Evolutionary conservation across 2,797 vertebrate species (phyloP).

Genomic region (Sebastes oblongus): DNA sequence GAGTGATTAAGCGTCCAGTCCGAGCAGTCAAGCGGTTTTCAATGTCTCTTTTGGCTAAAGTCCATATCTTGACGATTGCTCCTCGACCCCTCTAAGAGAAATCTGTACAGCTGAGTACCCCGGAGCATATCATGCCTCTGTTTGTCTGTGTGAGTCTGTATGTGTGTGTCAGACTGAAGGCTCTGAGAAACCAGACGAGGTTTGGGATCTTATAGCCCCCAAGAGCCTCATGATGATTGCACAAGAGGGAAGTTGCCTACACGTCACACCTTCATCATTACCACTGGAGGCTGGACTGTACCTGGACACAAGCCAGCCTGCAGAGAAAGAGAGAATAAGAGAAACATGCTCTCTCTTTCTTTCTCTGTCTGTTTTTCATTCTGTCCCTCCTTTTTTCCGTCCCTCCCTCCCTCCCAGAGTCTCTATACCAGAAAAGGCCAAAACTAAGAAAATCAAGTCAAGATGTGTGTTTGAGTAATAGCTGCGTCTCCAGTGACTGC

Average conservation of each 20-base stretch:
- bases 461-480: constrained; percentile 62
- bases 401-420: neutral
- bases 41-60: constrained; percentile 43
- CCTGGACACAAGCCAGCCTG: constrained; percentile 65
- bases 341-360: constrained; percentile 4
- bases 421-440: constrained; percentile 4
- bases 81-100: constrained; percentile 37
- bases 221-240: constrained; percentile 63
- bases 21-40: constrained; percentile 17
- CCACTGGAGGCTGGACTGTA: constrained; percentile 56
- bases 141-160: neutral
- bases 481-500: neutral
- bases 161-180: constrained; percentile 27
- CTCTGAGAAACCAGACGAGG: constrained; percentile 72
- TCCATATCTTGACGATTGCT: constrained; percentile 58
- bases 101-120: constrained; percentile 22
- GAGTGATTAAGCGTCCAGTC: constrained; percentile 21
- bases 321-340: constrained; percentile 9
- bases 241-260: constrained; percentile 65
- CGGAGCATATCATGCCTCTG: constrained; percentile 41
- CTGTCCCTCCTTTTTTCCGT: neutral
- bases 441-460: constrained; percentile 61
- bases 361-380: constrained; percentile 24
- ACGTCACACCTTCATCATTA: constrained; percentile 64
- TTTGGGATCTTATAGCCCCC: constrained; percentile 72